Base-by-base conservation (phyloP, 2,797 vertebrate species). In the Dryobates pubescens region DNA sequence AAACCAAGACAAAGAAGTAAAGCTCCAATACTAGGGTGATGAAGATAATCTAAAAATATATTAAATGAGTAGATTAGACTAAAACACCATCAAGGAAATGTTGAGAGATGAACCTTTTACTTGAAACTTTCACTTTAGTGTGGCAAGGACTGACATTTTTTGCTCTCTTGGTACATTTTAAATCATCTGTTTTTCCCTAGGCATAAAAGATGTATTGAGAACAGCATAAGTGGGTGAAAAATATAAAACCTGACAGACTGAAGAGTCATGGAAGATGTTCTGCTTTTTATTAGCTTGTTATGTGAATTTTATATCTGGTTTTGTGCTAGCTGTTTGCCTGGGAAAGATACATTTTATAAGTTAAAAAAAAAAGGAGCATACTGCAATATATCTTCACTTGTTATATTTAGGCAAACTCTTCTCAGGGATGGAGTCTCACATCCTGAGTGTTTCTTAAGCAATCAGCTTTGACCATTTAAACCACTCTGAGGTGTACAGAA, bases 251-350 rank as follows among this genome's bases (percentile, higher is more conserved):
- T n/a, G 67, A 63, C 77, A 94, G 86, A 75, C n/a, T 85, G 65
- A 80, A 79, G 56, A 34, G 47, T 59, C 59, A 53, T 34, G 32
- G 83, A 85, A 75, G 22, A 45, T 69, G 29, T 78, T 89, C 43
- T 75, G 61, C 13, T 92, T 87, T 91, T 78, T 73, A 92, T 59
- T 76, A 81, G 47, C 32, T 83, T 82, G 93, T 84, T 77, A 81
- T 20, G 27, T 45, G 43, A 85, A 51, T 86, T 81, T 89, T 75
- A 15, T 72, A 61, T 86, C 86, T 82, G 61, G 10, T 9, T 72
- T 88, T 78, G 10, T 76, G 45, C 54, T 91, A 38, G 41, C 64
- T 83, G 9, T 68, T 69, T 85, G 71, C 32, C 68, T 41, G 38
- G 27, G 6, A 77, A 91, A 81, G 36, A 67, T 17, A 18, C 3